A percentile compares a stretch with the other conserved stretches of the same genome.
phyloP scores from a whole-genome alignment of 2,113 vertebrate species.

The Bombycilla garrulus region DNA sequence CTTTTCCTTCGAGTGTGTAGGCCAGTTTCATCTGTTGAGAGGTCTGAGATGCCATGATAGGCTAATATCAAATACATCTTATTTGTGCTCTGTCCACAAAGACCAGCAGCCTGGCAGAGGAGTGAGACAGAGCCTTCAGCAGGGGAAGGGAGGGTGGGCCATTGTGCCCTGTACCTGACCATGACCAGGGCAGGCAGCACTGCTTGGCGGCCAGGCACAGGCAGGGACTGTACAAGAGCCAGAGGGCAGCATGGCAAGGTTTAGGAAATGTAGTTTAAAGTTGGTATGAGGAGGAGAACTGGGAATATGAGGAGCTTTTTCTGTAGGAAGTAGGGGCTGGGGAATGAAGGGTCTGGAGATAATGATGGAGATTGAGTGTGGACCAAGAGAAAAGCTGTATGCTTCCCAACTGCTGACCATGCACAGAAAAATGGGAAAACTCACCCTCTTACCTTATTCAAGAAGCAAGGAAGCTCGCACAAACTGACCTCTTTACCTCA shows the following conservation, averaged over 20 bases:
- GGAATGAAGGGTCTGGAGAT: not conserved
- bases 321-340: not conserved
- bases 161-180: fast-evolving
- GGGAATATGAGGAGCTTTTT: not conserved
- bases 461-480: not conserved
- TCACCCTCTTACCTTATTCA: not conserved
- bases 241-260: not conserved
- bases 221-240: not conserved
- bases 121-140: fast-evolving
- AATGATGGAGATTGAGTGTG: not conserved
- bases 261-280: not conserved
- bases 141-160: fast-evolving
- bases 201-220: not conserved
- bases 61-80: not conserved
- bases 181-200: not conserved
- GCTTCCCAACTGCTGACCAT: fast-evolving
- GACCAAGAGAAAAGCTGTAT: not conserved
- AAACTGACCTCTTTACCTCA: constrained; percentile 25
- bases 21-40: not conserved
- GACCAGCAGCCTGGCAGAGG: not conserved
- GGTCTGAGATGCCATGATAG: not conserved
- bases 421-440: not conserved
- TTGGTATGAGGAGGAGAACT: not conserved
- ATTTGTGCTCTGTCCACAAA: not conserved
- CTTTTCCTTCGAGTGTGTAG: not conserved